Evolutionary conservation across 1,140 invertebrate species (phyloP), one percentile per base, ranked within the genome.

Genomic region (Potamilus streckersoni): DNA sequence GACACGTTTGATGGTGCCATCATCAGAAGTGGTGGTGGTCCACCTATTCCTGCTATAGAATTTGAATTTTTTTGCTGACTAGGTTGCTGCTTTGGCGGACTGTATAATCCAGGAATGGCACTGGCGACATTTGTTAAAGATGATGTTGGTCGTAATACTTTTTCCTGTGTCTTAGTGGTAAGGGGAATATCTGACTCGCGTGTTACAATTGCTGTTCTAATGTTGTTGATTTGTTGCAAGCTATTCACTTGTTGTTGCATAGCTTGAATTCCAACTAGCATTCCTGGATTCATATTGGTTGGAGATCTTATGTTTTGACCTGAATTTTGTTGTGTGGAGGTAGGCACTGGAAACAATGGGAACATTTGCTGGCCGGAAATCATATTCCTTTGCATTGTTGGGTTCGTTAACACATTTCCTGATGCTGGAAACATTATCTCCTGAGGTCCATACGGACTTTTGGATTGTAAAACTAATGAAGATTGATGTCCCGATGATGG

Each of bases 11-110:
- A 49, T 49, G 38, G 38, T n/a, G 65, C 31, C 76, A 69, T 73
- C 60, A 61, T 65, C 57, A n/a, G 38, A 61, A 72, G 70, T 63
- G 61, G 71, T 56, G 71, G 56, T 20, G 49, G 71, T 17, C 20
- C 38, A 49, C n/a, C 38, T 56, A 27, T 63, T 27, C 4, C 16
- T 56, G 38, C 60, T n/a, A 14, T 23, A 15, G 69, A 71, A 16
- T 13, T 59, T 71, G 60, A 20, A 23, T 5, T 16, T 61, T 66
- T 73, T 73, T 16, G 17, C 38, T 62, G 15, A 61, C 57, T 71
- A 58, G 17, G 59, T 61, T 16, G 16, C 58, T 71, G 69, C 12
- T 31, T 27, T 31, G 20, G 55, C 38, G 57, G 58, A 19, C 20
- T 62, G 19, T 62, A 27, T 38, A 62, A 69, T 13, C 38, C 55